Conservation (phyloP, 2,888 invertebrate species). For the Melanostoma scalare region DNA sequence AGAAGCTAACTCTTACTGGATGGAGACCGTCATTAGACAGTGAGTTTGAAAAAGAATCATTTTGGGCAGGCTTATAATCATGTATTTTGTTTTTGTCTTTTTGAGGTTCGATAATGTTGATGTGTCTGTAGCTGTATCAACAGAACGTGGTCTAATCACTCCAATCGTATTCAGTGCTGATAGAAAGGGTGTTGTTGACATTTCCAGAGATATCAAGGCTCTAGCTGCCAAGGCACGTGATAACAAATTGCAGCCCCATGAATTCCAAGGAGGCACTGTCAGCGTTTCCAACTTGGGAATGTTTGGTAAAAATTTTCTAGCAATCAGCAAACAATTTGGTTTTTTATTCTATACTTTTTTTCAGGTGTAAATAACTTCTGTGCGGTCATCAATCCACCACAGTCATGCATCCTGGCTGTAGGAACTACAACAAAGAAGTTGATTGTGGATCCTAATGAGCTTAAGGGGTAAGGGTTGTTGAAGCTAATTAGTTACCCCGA, state of each 20-base stretch:
- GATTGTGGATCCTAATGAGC: constrained; percentile 87
- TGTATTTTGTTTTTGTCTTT: constrained; percentile 8
- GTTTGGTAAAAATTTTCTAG: constrained; percentile 85
- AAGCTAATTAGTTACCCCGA: neutral
- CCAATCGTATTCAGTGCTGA: constrained; percentile 97
- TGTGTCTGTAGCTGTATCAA: constrained; percentile 98
- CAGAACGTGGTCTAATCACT: constrained; percentile 96
- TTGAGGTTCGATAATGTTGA: constrained; percentile 93
- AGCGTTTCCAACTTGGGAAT: constrained; percentile 97
- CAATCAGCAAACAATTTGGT: neutral
- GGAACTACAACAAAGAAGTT: constrained; percentile 91
- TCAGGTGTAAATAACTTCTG: constrained; percentile 92
- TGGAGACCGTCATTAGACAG: constrained; percentile 96
- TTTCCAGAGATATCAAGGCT: constrained; percentile 89
- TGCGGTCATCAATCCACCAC: constrained; percentile 98
- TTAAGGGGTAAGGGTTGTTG: constrained; percentile 86
- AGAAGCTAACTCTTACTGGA: constrained; percentile 97
- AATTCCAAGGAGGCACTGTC: constrained; percentile 98
- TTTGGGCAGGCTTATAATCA: neutral
- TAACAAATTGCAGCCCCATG: constrained; percentile 94
- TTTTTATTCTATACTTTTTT: constrained; percentile 54
- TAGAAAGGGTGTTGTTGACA: constrained; percentile 92
- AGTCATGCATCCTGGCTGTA: constrained; percentile 95
- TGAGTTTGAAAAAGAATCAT: constrained; percentile 82
- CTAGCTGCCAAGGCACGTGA: constrained; percentile 94